Base-by-base conservation (phyloP, 2,113 vertebrate species). In the Seriola quinqueradiata region DNA sequence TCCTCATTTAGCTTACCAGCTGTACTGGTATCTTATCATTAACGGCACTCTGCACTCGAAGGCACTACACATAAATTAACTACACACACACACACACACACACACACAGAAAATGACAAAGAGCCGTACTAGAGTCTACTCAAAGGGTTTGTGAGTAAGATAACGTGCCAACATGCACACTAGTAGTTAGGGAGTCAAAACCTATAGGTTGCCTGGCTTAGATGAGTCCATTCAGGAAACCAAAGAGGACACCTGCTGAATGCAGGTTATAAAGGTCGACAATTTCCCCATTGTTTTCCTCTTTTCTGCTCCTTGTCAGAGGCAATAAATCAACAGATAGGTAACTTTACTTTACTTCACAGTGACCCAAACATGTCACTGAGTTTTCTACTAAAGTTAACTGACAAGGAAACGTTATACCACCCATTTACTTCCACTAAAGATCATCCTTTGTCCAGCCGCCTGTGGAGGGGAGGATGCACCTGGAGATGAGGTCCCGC, bases 1-100 rank as follows among this genome's bases (percentile, higher is more conserved):
- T 77, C 84, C 67, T 94, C 80, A 75, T 93, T 91, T 92, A 88
- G 84, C 82, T 74, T 50, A 83, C 36, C 89, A 91, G 87, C 90
- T 86, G 90, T 59, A 86, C 83, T 58, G 67, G 82, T 86, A 85
- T 90, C 88, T 92, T 90, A 89, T 93, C 86, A 90, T 90, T 92
- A 90, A 67, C 34, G 19, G 67, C 80, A 61, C 75, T 75, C 60
- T 87, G 75, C 74, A 77, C 83, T 89, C 70, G 77, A 79, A 83
- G 83, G 77, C 81, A 14, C 70, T 2, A 23, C n/a, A 82, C 85
- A 82, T 40, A 76, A 59, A 89, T 84, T 60, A 83, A 79, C 68
- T 42, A 52, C 61, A 23, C 57, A 61, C 74, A 65, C 40, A 68
- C 21, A 60, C 8, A 59, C 28, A 61, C 68, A 10, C 40, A 42